Conservation (phyloP, 2,888 invertebrate species). For the Apamea crenata region DNA sequence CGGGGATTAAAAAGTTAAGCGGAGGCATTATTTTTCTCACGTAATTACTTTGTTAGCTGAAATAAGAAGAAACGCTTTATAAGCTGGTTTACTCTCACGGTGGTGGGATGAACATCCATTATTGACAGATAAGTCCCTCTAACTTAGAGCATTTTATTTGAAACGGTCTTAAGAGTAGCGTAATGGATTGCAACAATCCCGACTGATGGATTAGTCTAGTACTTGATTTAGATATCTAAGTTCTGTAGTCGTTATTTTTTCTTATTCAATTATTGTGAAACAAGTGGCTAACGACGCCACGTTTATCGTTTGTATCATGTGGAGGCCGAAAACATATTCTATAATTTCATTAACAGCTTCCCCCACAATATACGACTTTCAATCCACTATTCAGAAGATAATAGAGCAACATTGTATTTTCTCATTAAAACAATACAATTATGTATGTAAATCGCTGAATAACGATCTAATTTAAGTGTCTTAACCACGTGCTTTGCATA, state of each 20-base stretch:
- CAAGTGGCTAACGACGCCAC: neutral
- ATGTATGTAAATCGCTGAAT: conserved; percentile 79
- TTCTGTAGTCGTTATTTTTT: conserved; percentile 12
- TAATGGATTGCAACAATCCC: conserved; percentile 43
- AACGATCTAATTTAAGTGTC: conserved; percentile 79
- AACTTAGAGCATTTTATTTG: conserved; percentile 48
- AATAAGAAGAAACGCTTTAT: conserved; percentile 65
- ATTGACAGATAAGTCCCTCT: conserved; percentile 62
- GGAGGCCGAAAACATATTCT: conserved; percentile 18
- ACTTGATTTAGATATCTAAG: neutral
- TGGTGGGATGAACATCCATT: conserved; percentile 57
- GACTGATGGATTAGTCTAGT: conserved; percentile 29
- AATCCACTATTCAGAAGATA: conserved; percentile 47
- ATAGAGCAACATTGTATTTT: conserved; percentile 63
- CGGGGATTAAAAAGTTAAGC: conserved; percentile 72
- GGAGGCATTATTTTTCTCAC: conserved; percentile 69
- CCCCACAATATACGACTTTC: conserved; percentile 34
- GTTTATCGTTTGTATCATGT: neutral
- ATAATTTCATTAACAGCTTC: conserved; percentile 23
- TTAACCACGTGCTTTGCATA: conserved; percentile 79
- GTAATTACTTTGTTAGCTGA: conserved; percentile 70
- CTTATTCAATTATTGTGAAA: conserved; percentile 4
- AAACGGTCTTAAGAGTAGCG: conserved; percentile 15
- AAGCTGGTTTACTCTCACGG: conserved; percentile 64
- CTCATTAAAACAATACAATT: conserved; percentile 74